Conservation (phyloP, 2,888 invertebrate genomes). For the Morinoia aosen region DNA sequence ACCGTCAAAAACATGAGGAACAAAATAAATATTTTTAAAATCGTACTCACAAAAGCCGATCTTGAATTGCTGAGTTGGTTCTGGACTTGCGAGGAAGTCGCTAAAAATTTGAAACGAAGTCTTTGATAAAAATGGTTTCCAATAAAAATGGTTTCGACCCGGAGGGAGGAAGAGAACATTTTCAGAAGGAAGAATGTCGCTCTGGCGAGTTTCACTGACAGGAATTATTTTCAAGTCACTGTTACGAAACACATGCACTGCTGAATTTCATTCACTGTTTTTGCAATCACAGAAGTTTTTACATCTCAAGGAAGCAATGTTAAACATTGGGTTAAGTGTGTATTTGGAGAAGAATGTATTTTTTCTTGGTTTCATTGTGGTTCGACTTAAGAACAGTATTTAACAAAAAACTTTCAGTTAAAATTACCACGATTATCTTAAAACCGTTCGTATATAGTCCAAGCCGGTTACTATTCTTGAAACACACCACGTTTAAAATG, state of each 20-base stretch:
- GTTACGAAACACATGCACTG: background rate
- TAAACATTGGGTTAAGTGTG: background rate
- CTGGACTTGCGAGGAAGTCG: background rate
- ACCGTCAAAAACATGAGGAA: background rate
- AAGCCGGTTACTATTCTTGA: background rate
- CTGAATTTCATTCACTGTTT: background rate
- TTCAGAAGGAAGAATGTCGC: background rate
- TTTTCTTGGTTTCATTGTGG: background rate
- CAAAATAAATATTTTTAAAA: background rate
- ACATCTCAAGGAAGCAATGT: background rate
- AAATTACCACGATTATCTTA: background rate
- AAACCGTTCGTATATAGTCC: background rate
- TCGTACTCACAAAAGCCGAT: background rate
- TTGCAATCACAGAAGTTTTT: background rate
- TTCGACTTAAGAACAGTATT: background rate
- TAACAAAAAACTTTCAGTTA: background rate
- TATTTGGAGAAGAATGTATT: background rate
- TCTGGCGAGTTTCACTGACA: background rate
- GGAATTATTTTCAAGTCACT: background rate
- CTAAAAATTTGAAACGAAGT: background rate
- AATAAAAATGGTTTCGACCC: background rate
- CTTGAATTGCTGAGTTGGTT: background rate
- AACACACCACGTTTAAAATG: background rate
- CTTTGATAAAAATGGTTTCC: background rate
- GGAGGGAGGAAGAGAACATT: background rate